Conservation (phyloP, 2,113 vertebrate genomes). For the Neoarius graeffei region DNA sequence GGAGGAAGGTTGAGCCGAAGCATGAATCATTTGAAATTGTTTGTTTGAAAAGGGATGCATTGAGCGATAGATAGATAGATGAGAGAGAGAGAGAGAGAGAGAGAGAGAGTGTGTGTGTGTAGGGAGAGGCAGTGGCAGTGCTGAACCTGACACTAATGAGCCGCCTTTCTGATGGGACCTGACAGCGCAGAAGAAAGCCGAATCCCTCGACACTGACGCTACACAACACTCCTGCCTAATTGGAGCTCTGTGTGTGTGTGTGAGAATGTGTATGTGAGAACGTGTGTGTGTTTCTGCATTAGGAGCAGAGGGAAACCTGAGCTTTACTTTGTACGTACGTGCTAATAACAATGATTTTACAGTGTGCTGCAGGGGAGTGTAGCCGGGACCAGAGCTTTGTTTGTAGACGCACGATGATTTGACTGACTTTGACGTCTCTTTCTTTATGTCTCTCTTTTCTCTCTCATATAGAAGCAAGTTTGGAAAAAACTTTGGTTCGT, state of each 20-base stretch:
- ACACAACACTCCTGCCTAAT: conserved; percentile 79
- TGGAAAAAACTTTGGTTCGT: conserved; percentile 39
- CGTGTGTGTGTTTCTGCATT: conserved; percentile 53
- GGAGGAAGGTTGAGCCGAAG: conserved; percentile 27
- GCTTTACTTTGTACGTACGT: conserved; percentile 46
- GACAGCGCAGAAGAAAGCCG: conserved; percentile 81
- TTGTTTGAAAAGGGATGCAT: conserved; percentile 43
- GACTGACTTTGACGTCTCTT: conserved; percentile 47
- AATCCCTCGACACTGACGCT: conserved; percentile 79
- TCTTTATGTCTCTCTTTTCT: background rate
- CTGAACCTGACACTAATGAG: conserved; percentile 83
- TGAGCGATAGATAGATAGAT: conserved; percentile 55
- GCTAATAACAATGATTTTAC: conserved; percentile 57
- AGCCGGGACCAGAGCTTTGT: conserved; percentile 45
- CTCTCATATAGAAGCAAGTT: conserved; percentile 14
- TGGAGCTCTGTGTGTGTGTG: conserved; percentile 71
- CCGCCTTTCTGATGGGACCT: conserved; percentile 80
- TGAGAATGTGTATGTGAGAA: conserved; percentile 58
- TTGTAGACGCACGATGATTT: conserved; percentile 40
- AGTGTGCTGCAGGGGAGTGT: conserved; percentile 36
- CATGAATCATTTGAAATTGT: conserved; percentile 52
- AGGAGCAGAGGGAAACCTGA: conserved; percentile 54
- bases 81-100: conserved; percentile 55
- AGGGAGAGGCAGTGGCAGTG: conserved; percentile 73
- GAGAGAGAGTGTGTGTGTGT: conserved; percentile 63